phyloP scores from a whole-genome alignment of 2,113 vertebrate genomes.

The Pterocles orientalis region DNA sequence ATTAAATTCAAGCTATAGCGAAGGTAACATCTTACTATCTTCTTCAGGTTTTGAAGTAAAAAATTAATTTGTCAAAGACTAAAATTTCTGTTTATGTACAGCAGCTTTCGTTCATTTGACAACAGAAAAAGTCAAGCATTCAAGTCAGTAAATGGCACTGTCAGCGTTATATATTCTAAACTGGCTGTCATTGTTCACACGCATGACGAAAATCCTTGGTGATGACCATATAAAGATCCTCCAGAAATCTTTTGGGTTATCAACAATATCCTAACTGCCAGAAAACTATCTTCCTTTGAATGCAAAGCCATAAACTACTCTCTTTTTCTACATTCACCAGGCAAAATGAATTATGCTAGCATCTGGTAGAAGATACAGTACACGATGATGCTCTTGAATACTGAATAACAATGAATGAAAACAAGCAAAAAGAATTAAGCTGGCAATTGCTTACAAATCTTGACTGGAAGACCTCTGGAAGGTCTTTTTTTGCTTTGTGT shows the following conservation, averaged over 20 bases:
- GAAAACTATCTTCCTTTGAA: background rate
- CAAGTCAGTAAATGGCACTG: background rate
- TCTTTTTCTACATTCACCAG: background rate
- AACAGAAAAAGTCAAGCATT: background rate
- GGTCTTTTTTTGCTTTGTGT: background rate
- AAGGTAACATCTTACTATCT: background rate
- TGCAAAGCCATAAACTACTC: background rate
- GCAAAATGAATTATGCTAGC: background rate
- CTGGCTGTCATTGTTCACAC: rapidly evolving
- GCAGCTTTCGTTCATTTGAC: background rate
- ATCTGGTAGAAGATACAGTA: background rate
- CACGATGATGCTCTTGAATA: background rate
- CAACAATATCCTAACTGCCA: background rate
- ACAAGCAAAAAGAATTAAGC: background rate
- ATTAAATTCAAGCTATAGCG: background rate
- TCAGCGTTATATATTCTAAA: background rate
- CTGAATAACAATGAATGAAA: background rate
- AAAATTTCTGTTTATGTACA: background rate
- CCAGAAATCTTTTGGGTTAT: background rate
- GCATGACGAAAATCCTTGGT: background rate
- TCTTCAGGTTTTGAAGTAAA: background rate
- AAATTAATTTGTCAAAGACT: background rate
- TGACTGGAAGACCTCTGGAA: background rate
- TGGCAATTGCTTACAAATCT: background rate
- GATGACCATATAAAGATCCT: background rate